Evolutionary conservation across 2,888 invertebrate species (phyloP).

Genomic region (Netelia inedita): DNA sequence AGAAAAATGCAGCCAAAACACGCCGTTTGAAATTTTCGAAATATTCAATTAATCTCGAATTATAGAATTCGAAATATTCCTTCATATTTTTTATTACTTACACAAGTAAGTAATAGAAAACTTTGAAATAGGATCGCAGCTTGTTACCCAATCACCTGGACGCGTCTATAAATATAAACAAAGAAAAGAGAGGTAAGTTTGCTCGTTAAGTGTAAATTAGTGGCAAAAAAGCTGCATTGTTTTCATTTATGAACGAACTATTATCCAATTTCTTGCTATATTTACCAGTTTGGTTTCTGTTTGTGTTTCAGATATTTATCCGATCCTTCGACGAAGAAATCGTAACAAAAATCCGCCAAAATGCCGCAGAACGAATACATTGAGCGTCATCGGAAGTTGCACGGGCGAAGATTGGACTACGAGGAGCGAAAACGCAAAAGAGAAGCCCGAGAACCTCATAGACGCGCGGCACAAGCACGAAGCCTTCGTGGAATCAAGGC

Average conservation of each 20-base stretch:
- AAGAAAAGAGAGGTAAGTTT: slow-evolving; percentile 60
- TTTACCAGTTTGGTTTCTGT: slow-evolving; percentile 31
- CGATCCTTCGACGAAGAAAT: background rate
- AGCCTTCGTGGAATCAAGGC: slow-evolving; percentile 98
- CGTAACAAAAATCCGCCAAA: slow-evolving; percentile 72
- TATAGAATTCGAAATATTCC: background rate
- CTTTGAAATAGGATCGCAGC: slow-evolving; percentile 16
- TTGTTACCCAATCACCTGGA: slow-evolving; percentile 7
- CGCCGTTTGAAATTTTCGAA: background rate
- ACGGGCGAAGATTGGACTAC: slow-evolving; percentile 98
- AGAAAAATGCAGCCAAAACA: background rate
- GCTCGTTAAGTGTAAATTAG: background rate
- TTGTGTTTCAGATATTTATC: slow-evolving; percentile 56
- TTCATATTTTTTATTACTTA: background rate
- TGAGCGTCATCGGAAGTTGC: slow-evolving; percentile 98
- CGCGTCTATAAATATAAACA: slow-evolving; percentile 1
- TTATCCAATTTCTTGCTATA: slow-evolving; percentile 17
- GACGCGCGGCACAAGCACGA: slow-evolving; percentile 95
- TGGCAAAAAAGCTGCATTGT: slow-evolving; percentile 18
- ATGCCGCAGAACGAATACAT: slow-evolving; percentile 99
- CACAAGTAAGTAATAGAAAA: background rate
- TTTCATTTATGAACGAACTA: slow-evolving; percentile 11
- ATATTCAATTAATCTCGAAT: background rate
- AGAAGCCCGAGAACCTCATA: slow-evolving; percentile 97
- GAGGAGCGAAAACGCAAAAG: slow-evolving; percentile 98